Base-by-base conservation (phyloP, 1,140 invertebrate genomes). In the Drosophila lacteicornis region DNA sequence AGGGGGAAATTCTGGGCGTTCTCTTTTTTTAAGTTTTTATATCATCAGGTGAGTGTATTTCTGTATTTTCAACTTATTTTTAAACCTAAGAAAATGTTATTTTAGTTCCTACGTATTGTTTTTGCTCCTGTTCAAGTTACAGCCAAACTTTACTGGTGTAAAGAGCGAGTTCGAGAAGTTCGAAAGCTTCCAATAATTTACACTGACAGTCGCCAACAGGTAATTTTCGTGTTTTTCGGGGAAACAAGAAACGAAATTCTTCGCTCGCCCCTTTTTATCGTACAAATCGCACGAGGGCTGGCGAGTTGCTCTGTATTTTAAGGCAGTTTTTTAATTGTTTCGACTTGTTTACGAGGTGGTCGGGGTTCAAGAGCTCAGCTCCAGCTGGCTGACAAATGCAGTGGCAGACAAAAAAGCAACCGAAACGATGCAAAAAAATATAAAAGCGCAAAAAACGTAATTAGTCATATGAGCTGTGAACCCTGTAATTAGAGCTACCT, bases 401-500 rank as follows among this genome's bases (percentile, higher is more conserved):
- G 9, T 62, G 57, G 36, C 46, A 47, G 33, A 68, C 30, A 68
- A 19, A 53, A 74, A 51, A 74, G 9, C 45, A 25, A 42, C 38
- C 36, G 13, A 49, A 50, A 30, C 9, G 25, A 40, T 46, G 30
- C 30, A 22, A 65, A 50, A 57, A 4, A 22, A 40, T 8, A 50
- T 36, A 30, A 45, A 57, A 3, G 33, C 33, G 38, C 50, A 49
- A 27, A 30, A 25, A 40, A 51, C 12, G 40, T 55, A 51, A 66
- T 57, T 68, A 68, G 69, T 73, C 63, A 60, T 62, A 76, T 82
- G 71, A 80, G 59, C 66, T 81, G 71, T 75, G 51, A 81, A 74
- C 65, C 75, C 82, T 57, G 65, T 83, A 86, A 86, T 86, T 86
- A 83, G 63, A 77, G 75, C 74, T 74, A 87, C 80, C 67, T 83